Evolutionary conservation across 2,888 invertebrate species (phyloP).

Genomic region (Zhuqinia jingwanae): DNA sequence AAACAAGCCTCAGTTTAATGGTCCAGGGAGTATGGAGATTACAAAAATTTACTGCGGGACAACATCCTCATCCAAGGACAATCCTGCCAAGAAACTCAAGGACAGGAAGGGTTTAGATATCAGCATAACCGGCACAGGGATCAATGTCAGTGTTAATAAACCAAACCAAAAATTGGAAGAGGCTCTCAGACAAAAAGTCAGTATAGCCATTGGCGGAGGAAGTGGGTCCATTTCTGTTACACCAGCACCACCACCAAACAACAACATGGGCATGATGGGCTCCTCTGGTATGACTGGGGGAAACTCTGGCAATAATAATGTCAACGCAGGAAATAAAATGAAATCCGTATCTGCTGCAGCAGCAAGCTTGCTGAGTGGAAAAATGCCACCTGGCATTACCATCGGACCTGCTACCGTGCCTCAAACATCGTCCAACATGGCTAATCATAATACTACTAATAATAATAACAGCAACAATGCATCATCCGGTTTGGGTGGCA

Average conservation of each 20-base stretch:
- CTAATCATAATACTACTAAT: conserved; percentile 3
- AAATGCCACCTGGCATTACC: conserved; percentile 77
- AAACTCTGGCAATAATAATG: conserved; percentile 24
- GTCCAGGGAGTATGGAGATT: conserved; percentile 79
- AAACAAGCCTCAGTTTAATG: conserved; percentile 78
- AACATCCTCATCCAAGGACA: conserved; percentile 64
- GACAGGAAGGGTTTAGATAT: conserved; percentile 79
- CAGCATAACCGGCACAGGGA: conserved; percentile 76
- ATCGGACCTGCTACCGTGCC: conserved; percentile 73
- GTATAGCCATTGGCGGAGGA: conserved; percentile 65
- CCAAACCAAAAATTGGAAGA: conserved; percentile 73
- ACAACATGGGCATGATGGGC: conserved; percentile 6
- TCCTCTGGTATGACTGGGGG: not conserved
- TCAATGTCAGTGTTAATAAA: conserved; percentile 73
- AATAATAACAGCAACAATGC: conserved; percentile 31
- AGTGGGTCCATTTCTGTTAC: conserved; percentile 69
- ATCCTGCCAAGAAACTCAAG: conserved; percentile 77
- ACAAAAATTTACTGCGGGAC: conserved; percentile 77
- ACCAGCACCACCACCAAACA: conserved; percentile 52
- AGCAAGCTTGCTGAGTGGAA: conserved; percentile 74
- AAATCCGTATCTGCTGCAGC: conserved; percentile 68
- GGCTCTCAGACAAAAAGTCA: conserved; percentile 74
- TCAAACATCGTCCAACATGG: conserved; percentile 25
- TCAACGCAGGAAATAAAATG: conserved; percentile 55
- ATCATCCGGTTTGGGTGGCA: conserved; percentile 3